Evolutionary conservation across 2,888 invertebrate species (phyloP), one percentile per base, ranked within the genome.

Genomic region (Aplocera efformata): DNA sequence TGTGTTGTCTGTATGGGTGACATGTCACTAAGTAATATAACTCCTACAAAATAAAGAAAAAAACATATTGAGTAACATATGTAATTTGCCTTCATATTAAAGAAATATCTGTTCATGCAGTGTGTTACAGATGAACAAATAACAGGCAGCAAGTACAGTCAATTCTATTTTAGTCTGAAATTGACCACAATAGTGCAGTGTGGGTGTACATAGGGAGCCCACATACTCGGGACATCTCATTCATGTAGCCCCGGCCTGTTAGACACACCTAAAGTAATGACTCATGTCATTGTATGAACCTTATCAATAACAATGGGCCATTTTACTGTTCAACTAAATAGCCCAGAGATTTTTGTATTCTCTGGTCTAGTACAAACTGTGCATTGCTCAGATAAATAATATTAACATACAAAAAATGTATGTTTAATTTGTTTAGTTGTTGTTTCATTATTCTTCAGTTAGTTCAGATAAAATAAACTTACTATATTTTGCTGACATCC

Each of bases 181-280:
- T 35, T 50, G 53, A 54, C 50, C 52, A 61, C 48, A 55, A 54
- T 53, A 43, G 41, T 47, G 43, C 45, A 56, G 48, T 50, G 47
- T 56, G 44, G 48, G 50, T 54, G 58, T 64, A 51, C 53, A 58
- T 34, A 54, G 47, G 54, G 59, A 58, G 47, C 50, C 61, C 42
- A 54, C 48, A 54, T 48, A 64, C 37, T 47, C 40, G 49, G n/a
- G 27, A 35, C 34, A 40, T 26, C 26, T 51, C 34, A 48, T 35
- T 48, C n/a, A n/a, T 40, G 39, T 55, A 27, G 32, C 56, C 45
- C 50, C 38, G 46, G 17, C 25, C 13, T 32, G 17, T 30, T 46
- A 67, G 79, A 70, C 83, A 82, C 83, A 80, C 83, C 83, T 83
- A 69, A n/a, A n/a, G n/a, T n/a, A n/a, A 58, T 85, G 84, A 84